Conservation (phyloP, 2,113 vertebrate genomes). For the Columba livia region DNA sequence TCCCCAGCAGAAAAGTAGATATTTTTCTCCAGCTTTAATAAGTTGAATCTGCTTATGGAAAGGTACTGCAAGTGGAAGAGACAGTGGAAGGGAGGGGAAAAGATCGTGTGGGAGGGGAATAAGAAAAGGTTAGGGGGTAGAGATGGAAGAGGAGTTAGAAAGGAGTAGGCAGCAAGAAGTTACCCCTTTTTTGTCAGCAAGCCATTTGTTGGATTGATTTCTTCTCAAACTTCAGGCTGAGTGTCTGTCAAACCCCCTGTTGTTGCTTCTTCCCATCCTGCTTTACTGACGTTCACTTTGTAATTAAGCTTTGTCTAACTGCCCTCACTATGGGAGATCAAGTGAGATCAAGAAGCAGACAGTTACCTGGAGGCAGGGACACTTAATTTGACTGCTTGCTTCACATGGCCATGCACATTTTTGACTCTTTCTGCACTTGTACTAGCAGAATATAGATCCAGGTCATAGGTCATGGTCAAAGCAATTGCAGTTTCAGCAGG, state of each 20-base stretch:
- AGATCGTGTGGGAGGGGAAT: rapidly evolving
- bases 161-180: neutral
- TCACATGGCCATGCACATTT: neutral
- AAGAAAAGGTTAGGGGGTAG: neutral
- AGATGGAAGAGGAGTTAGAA: neutral
- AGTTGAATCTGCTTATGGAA: neutral
- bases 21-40: neutral
- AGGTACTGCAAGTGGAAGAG: neutral
- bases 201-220: neutral
- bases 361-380: neutral
- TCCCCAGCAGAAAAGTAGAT: neutral
- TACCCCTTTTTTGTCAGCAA: neutral
- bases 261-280: neutral
- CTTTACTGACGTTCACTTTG: neutral
- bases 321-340: neutral
- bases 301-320: neutral
- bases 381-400: neutral
- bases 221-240: neutral
- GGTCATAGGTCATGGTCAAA: neutral
- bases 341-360: neutral
- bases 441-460: neutral
- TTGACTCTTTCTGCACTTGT: neutral
- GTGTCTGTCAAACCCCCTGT: neutral
- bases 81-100: neutral
- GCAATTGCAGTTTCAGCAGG: neutral